Percentiles rank a stretch among this genome's conserved stretches.
Evolutionary conservation across 2,888 invertebrate species (phyloP).

Genomic region (Ophioninae sp.): DNA sequence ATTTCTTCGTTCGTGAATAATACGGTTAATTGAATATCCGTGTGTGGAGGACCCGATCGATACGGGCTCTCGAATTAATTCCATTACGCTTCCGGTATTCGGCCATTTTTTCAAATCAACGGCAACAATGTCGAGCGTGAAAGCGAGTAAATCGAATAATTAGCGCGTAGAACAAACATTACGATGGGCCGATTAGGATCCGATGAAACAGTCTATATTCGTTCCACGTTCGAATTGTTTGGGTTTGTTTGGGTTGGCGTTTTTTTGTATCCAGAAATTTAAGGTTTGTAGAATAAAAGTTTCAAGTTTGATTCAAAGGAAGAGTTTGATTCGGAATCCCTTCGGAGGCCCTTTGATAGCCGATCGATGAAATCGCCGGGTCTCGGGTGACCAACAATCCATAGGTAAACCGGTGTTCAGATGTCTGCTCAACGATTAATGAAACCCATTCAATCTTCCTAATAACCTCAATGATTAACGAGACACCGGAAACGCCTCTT

Average conservation of each 20-base stretch:
- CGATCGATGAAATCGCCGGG: constrained; percentile 24
- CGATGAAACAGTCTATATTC: no score
- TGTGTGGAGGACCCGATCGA: not conserved
- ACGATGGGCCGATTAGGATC: not conserved
- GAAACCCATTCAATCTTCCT: constrained; percentile 70
- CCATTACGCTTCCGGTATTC: not conserved
- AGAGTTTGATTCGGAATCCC: constrained; percentile 15
- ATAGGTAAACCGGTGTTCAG: constrained; percentile 68
- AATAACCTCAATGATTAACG: constrained; percentile 69
- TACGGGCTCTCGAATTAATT: not conserved
- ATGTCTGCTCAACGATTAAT: constrained; percentile 69
- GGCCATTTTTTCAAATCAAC: not conserved
- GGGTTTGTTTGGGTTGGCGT: not conserved
- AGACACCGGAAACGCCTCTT: constrained; percentile 63
- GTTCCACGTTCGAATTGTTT: no score
- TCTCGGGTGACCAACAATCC: constrained; percentile 67
- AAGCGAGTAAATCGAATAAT: not conserved
- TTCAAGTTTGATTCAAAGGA: not conserved
- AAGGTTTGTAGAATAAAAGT: no score
- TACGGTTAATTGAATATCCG: not conserved
- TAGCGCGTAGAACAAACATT: not conserved
- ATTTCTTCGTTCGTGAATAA: not conserved
- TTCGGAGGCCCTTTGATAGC: constrained; percentile 22
- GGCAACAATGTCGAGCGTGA: not conserved
- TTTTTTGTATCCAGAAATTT: no score